These are phyloP conservation scores for Coccyzus lansbergi DNA, from an alignment of 2,797 vertebrate genomes.

Conservation along the genomic window DNA sequence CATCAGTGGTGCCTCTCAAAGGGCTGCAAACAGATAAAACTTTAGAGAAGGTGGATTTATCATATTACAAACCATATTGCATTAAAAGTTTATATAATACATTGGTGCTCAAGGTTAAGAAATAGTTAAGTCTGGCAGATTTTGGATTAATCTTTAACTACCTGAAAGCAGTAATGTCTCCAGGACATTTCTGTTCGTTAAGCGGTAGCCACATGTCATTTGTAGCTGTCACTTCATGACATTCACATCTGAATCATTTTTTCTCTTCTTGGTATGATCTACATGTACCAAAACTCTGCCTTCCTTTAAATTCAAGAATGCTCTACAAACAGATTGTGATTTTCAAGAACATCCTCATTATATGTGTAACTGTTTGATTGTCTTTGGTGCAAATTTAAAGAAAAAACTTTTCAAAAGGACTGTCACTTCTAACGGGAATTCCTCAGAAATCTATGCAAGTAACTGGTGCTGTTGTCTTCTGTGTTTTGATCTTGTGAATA, in stretches of 20 bases:
- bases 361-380: background rate
- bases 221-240: background rate
- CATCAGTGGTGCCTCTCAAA: background rate
- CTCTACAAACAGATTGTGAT: background rate
- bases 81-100: background rate
- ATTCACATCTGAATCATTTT: background rate
- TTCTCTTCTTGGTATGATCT: background rate
- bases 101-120: background rate
- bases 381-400: background rate
- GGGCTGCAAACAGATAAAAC: background rate
- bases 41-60: background rate
- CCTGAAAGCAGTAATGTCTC: background rate
- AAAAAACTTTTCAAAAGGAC: background rate
- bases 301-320: background rate
- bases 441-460: background rate
- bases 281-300: background rate
- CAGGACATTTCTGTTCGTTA: background rate
- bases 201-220: background rate
- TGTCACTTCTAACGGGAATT: background rate
- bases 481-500: constrained; percentile 12
- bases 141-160: background rate
- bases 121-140: background rate
- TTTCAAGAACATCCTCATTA: background rate
- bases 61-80: background rate
- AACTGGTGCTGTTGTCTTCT: background rate